phyloP scores from a whole-genome alignment of 1,140 invertebrate genomes.

The Agraylea sexmaculata region DNA sequence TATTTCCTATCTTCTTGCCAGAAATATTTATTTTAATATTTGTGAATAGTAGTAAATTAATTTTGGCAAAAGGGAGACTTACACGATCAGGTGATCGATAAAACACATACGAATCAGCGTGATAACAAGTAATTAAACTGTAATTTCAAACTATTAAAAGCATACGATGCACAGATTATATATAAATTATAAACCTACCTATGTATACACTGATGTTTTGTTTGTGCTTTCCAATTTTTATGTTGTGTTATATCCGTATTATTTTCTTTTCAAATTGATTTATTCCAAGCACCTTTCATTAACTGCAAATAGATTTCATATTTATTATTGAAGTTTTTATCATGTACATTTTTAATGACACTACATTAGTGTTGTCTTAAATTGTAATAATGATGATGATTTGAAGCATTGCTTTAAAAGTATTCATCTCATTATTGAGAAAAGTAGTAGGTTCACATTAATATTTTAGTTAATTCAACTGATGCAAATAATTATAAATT shows the following conservation, averaged over 20 bases:
- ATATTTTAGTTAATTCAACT: no score
- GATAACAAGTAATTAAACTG: constrained; percentile 15
- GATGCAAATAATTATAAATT: no score
- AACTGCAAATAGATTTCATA: not conserved
- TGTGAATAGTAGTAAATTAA: constrained; percentile 19
- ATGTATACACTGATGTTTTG: no score
- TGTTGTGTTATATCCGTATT: not conserved
- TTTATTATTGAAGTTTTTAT: constrained; percentile 9
- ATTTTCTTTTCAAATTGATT: not conserved
- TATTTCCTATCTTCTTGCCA: constrained; percentile 21
- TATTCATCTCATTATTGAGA: no score
- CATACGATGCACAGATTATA: no score
- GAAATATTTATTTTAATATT: constrained; percentile 22
- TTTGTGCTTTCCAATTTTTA: no score
- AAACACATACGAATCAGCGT: constrained; percentile 21
- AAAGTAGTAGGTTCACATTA: no score
- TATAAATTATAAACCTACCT: no score
- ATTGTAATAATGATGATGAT: no score
- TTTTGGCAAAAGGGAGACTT: constrained; percentile 18
- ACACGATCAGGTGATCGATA: constrained; percentile 17
- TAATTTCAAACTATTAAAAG: no score
- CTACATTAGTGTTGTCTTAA: constrained; percentile 17
- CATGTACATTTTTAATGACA: constrained; percentile 7
- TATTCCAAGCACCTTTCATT: not conserved
- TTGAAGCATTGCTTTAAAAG: no score